phyloP scores from a whole-genome alignment of 92 coral and sea anemone species.

The Epizoanthus ramosus region DNA sequence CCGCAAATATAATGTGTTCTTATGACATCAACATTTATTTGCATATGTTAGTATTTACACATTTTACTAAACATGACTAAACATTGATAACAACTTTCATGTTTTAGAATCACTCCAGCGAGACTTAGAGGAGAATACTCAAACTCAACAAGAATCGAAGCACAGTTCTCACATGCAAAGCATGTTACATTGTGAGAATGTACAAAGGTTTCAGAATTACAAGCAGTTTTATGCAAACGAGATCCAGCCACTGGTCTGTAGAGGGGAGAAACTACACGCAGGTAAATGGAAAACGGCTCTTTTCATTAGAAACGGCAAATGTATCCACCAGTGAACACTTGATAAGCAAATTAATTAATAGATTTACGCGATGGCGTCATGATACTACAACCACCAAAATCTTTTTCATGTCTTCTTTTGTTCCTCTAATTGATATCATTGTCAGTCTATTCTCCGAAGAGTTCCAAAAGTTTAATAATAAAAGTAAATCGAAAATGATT shows the following conservation, averaged over 20 bases:
- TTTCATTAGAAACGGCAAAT: no score
- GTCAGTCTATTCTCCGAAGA: no score
- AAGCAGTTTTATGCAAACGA: constrained; percentile 17
- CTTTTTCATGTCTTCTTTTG: no score
- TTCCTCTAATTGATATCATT: no score
- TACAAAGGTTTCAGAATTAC: constrained; percentile 5
- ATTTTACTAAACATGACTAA: not conserved
- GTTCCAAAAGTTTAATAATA: no score
- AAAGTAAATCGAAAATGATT: no score
- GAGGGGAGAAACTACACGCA: not conserved
- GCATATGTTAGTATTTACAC: not conserved
- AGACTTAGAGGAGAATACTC: constrained; percentile 12
- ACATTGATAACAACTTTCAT: not conserved
- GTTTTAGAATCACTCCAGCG: constrained; percentile 5
- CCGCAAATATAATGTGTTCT: not conserved
- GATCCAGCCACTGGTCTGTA: constrained; percentile 19
- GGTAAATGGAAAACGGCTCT: constrained; percentile 1
- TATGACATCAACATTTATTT: not conserved
- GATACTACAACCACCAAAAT: no score
- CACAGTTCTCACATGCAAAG: not conserved
- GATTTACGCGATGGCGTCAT: no score
- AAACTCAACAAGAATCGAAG: not conserved
- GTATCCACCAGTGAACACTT: no score
- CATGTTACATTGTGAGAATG: not conserved
- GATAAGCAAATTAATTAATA: no score